Base-by-base conservation (phyloP, 1,140 invertebrate genomes). In the Eupeodes corollae region DNA sequence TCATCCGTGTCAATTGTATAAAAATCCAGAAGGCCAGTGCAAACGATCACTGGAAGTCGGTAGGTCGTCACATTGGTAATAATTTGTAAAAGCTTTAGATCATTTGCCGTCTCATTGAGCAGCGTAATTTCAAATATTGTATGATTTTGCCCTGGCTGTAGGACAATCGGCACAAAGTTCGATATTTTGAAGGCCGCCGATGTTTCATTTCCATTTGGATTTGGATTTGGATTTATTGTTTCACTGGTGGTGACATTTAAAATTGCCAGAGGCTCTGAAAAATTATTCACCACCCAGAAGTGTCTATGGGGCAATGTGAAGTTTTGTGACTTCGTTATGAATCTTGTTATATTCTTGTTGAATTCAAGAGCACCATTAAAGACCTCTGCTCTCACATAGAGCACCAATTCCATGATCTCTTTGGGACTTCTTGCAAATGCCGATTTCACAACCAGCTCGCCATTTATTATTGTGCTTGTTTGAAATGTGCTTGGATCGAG, bases 261-360 rank as follows among this genome's bases (percentile, higher is more conserved):
- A 49, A 88, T 73, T 42, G 79, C 80, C 47, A 88, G 62, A 32
- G 82, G 75, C 51, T 79, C 72, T 59, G 78, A 75, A 68, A 85
- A 87, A 53, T 76, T 77, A 66, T 88, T 88, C 47, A 78, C 76
- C 41, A 85, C 71, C 48, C 71, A 75, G 49, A 88, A 75, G 52
- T 75, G 72, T 50, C 80, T 67, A 5, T 70, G 56, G 16, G 48
- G 52, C 42, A 54, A 50, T 41, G 42, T 6, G 21, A 14, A 43
- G 16, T 43, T 43, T 18, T 43, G 18, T 12, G 21, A 18, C 11
- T 16, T 16, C 19, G 39, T 41, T 41, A 41, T 41, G 16, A 41
- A 41, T 5, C 13, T 3, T 3, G 39, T 41, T 15, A 12, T 12
- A 12, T 18, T 41, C 8, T 11, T 15, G 12, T 14, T 16, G 16